A percentile compares a stretch with the other conserved stretches of the same genome.
Evolutionary conservation across 2,888 invertebrate genomes (phyloP).

Genomic region (Hemistola chrysoprasaria): DNA sequence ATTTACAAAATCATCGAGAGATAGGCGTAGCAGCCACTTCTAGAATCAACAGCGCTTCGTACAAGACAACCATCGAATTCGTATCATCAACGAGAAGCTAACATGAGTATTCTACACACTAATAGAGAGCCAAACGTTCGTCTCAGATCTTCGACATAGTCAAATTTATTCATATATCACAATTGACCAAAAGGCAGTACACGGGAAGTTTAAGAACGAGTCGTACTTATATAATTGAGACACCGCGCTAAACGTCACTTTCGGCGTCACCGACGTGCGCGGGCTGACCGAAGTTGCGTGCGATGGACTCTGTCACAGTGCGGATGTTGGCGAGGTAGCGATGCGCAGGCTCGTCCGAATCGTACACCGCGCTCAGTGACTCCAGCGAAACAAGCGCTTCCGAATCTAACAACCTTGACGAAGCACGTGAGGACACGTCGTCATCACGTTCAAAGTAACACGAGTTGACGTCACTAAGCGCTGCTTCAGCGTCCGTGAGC

Average conservation of each 20-base stretch:
- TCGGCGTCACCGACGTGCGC: conserved; percentile 85
- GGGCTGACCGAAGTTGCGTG: conserved; percentile 88
- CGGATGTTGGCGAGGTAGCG: conserved; percentile 88
- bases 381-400: conserved; percentile 90
- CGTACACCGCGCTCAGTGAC: conserved; percentile 92
- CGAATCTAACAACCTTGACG: conserved; percentile 90
- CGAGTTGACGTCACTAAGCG: conserved; percentile 93
- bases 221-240: conserved; percentile 20
- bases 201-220: conserved; percentile 28
- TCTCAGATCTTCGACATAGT: conserved; percentile 44
- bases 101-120: conserved; percentile 61
- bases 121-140: conserved; percentile 60
- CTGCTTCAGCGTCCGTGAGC: conserved; percentile 93
- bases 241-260: conserved; percentile 82
- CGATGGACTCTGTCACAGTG: conserved; percentile 89
- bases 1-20: conserved; percentile 62
- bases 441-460: conserved; percentile 88
- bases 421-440: conserved; percentile 92
- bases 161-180: conserved; percentile 53
- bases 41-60: conserved; percentile 32
- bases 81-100: conserved; percentile 33
- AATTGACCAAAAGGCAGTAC: conserved; percentile 49
- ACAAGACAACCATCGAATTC: conserved; percentile 7
- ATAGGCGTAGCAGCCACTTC: conserved; percentile 59
- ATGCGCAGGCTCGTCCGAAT: conserved; percentile 85